Evolutionary conservation across 2,888 invertebrate genomes (phyloP).

Genomic region (Himalopsyche kuldschensis): DNA sequence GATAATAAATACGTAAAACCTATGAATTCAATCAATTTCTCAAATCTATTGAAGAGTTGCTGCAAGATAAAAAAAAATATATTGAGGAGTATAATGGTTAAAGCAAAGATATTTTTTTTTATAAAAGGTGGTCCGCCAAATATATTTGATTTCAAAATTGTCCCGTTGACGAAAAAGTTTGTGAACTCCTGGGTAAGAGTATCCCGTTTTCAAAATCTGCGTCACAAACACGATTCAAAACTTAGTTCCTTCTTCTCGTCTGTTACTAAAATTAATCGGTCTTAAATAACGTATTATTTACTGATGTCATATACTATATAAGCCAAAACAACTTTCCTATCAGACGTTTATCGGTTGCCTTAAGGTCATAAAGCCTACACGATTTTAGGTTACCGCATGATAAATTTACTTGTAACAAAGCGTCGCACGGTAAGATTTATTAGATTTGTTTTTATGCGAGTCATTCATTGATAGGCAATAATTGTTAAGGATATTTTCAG

Average conservation of each 20-base stretch:
- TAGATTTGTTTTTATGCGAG: no score
- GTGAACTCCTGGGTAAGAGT: neutral
- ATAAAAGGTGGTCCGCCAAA: no score
- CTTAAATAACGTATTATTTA: neutral
- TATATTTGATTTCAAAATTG: no score
- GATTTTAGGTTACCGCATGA: neutral
- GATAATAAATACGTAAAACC: no score
- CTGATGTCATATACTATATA: neutral
- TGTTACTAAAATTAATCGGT: neutral
- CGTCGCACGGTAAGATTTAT: no score
- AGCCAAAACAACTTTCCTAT: neutral
- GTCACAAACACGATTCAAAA: neutral
- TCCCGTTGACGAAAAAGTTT: no score
- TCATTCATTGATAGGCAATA: neutral
- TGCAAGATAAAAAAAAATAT: no score
- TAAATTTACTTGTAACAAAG: neutral
- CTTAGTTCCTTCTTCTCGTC: neutral
- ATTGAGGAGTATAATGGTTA: no score
- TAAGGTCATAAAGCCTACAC: neutral
- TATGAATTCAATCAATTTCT: no score
- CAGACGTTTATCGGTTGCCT: neutral
- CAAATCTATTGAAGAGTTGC: no score
- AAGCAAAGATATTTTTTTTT: no score
- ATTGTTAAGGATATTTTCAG: neutral
- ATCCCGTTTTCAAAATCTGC: neutral